Evolutionary conservation across 2,888 invertebrate genomes (phyloP), one percentile per base, ranked within the genome.

Genomic region (Schrankia costaestrigalis): DNA sequence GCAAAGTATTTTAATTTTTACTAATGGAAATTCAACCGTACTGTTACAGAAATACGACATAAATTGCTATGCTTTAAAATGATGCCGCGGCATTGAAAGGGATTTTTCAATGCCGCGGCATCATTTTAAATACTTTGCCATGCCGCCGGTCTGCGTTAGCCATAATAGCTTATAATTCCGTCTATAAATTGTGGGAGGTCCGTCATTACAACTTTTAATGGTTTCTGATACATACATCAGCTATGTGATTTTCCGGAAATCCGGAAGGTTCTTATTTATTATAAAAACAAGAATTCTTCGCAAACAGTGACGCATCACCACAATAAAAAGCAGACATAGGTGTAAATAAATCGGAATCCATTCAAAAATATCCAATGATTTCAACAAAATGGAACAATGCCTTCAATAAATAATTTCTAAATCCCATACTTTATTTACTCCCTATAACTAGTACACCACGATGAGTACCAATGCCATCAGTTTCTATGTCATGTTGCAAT

Each of bases 401-500:
- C 9, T 21, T 8, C 2, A 2, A 18, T 6, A 18, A 18, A 2
- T 18, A 8, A 18, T 18, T n/a, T 8, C 6, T 18, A 6, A n/a
- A 18, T 6, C 6, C 6, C 18, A 18, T 21, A n/a, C n/a, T n/a
- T n/a, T n/a, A n/a, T n/a, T n/a, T 21, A 4, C 3, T 2, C 10
- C n/a, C 4, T 21, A 9, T 21, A 9, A 9, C 10, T 9, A 9
- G 21, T 21, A 21, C n/a, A n/a, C n/a, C n/a, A n/a, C n/a, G 10
- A 21, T 21, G 14, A 32, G 7, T 9, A 11, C 13, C 22, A 27
- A 31, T 31, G 19, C 19, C 27, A 32, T 19, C 21, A 12, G 30
- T 25, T 23, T 22, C 18, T 14, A 23, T 27, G 11, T n/a, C 6
- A 9, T 9, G 13, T 28, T 28, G 25, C 22, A 25, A 22, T 21